A percentile compares a stretch with the other conserved stretches of the same genome.
Conservation (phyloP, 2,888 invertebrate genomes). For the Colostygia pectinataria region DNA sequence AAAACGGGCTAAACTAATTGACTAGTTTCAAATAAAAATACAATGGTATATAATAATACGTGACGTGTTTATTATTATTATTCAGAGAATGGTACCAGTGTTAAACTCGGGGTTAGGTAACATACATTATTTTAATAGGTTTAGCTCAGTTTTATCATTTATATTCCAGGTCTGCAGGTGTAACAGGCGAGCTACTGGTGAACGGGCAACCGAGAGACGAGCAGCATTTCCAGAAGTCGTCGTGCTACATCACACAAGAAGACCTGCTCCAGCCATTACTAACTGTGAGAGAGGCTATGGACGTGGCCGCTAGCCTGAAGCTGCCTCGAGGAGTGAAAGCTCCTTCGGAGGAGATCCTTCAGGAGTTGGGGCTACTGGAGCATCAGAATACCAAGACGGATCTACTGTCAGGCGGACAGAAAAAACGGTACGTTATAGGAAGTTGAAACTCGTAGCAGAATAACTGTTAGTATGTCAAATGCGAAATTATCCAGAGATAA, state of each 20-base stretch:
- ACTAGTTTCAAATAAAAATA: too few relatives aligned
- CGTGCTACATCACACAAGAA: conserved; percentile 93
- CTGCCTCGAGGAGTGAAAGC: conserved; percentile 78
- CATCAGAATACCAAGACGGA: conserved; percentile 85
- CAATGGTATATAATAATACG: too few relatives aligned
- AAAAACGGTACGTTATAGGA: conserved; percentile 79
- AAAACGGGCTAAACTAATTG: too few relatives aligned
- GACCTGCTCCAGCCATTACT: conserved; percentile 88
- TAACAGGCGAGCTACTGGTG: conserved; percentile 86
- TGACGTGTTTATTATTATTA: too few relatives aligned
- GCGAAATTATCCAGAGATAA: too few relatives aligned
- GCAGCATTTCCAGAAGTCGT: conserved; percentile 85
- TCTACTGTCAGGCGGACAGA: conserved; percentile 89
- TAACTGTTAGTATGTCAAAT: background rate
- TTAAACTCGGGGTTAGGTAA: too few relatives aligned
- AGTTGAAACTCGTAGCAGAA: background rate
- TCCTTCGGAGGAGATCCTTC: conserved; percentile 81
- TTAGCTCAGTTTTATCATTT: background rate
- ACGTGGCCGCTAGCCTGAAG: conserved; percentile 89
- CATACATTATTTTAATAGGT: background rate
- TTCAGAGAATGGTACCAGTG: too few relatives aligned
- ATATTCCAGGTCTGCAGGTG: conserved; percentile 82
- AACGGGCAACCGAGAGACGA: conserved; percentile 86
- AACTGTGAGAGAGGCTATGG: conserved; percentile 89
- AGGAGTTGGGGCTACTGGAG: conserved; percentile 84